A percentile compares a stretch with the other conserved stretches of the same genome.
phyloP scores from a whole-genome alignment of 2,113 vertebrate genomes.

The Microtus oregoni region DNA sequence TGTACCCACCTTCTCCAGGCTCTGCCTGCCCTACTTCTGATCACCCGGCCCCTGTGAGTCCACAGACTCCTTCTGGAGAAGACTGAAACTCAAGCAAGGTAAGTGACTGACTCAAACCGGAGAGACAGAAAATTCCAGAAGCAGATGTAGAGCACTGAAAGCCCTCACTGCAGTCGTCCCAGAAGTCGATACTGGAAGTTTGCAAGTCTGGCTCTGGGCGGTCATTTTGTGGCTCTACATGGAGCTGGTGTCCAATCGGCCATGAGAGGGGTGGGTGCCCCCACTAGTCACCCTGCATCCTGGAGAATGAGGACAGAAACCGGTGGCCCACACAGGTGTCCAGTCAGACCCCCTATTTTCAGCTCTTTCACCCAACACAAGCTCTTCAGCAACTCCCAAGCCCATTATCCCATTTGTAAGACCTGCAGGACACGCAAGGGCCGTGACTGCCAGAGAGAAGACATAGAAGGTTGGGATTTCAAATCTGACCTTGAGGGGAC shows the following conservation, averaged over 20 bases:
- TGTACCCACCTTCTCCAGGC: neutral
- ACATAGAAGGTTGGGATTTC: neutral
- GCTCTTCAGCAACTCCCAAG: neutral
- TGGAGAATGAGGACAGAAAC: neutral
- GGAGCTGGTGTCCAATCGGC: no score
- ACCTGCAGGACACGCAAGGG: no score
- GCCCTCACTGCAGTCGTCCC: neutral
- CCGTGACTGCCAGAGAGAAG: neutral
- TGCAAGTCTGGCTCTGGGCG: neutral
- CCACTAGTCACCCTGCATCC: neutral
- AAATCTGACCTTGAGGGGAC: neutral
- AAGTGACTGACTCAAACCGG: neutral
- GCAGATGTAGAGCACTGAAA: neutral
- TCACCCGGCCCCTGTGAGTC: neutral
- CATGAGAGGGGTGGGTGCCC: neutral
- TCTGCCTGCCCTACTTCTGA: neutral
- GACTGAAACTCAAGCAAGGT: neutral
- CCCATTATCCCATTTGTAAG: neutral
- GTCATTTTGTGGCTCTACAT: neutral
- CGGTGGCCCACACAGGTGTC: no score
- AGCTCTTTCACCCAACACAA: neutral
- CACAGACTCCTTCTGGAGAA: neutral
- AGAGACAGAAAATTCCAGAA: slow-evolving; percentile 28
- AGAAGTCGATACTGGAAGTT: neutral
- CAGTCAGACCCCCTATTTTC: neutral